A percentile compares a stretch with the other conserved stretches of the same genome.
Conservation (phyloP, 2,797 vertebrate species). For the Limosa lapponica region DNA sequence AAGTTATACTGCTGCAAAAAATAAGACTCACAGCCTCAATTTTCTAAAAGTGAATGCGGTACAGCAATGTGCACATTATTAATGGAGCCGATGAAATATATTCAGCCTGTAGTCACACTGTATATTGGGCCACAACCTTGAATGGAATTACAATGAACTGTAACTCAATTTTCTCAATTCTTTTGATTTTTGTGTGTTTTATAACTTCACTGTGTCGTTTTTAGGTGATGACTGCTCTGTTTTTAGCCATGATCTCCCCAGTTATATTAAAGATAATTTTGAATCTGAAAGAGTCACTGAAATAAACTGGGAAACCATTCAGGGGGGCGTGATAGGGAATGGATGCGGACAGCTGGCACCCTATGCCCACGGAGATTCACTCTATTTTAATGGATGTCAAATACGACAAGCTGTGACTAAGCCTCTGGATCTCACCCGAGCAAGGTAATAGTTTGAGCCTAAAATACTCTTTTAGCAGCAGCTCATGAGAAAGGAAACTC, state of each 20-base stretch:
- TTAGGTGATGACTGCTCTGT: constrained; percentile 96
- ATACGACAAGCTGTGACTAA: constrained; percentile 95
- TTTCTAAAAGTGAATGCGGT: background rate
- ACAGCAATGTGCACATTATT: background rate
- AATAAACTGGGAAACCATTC: constrained; percentile 96
- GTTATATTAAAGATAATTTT: constrained; percentile 98
- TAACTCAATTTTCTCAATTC: background rate
- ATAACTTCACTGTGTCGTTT: constrained; percentile 45
- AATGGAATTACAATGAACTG: background rate
- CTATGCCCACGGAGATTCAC: constrained; percentile 95
- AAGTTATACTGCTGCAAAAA: background rate
- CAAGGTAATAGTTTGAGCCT: constrained; percentile 84
- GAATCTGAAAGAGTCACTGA: constrained; percentile 92
- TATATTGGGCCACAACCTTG: background rate
- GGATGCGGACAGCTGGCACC: constrained; percentile 97
- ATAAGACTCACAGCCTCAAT: background rate
- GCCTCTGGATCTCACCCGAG: constrained; percentile 95
- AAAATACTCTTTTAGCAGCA: background rate
- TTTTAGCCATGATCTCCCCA: constrained; percentile 91
- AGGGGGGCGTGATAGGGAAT: constrained; percentile 92
- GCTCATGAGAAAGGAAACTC: background rate
- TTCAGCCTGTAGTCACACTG: background rate
- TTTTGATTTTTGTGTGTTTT: background rate
- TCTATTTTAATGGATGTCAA: constrained; percentile 97
- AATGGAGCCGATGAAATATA: background rate